Conservation (phyloP, 2,888 invertebrate species). For the Acrobasis repandana region DNA sequence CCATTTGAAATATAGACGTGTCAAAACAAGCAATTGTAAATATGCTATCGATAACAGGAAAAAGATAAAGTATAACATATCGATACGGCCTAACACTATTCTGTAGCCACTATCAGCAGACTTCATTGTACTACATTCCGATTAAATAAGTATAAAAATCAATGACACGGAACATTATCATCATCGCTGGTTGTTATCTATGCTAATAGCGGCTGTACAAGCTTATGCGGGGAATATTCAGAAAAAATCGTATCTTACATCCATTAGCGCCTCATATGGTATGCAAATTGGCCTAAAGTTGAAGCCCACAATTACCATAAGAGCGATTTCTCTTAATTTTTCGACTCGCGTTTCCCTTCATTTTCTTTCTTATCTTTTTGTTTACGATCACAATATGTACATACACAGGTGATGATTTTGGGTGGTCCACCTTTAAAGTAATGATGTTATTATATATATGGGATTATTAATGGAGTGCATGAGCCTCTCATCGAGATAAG, state of each 20-base stretch:
- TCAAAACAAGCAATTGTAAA: neutral
- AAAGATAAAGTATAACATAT: slow-evolving; percentile 19
- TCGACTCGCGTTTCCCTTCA: slow-evolving; percentile 54
- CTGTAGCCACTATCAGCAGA: neutral
- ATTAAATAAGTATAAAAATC: slow-evolving; percentile 21
- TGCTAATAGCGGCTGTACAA: slow-evolving; percentile 64
- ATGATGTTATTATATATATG: slow-evolving; percentile 77
- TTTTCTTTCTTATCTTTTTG: slow-evolving; percentile 64
- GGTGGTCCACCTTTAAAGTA: slow-evolving; percentile 72
- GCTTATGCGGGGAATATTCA: slow-evolving; percentile 60
- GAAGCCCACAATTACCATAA: slow-evolving; percentile 60
- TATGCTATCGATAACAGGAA: neutral
- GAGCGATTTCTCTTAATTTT: slow-evolving; percentile 66
- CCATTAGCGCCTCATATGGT: slow-evolving; percentile 75
- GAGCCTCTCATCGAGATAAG: slow-evolving; percentile 77
- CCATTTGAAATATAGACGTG: neutral
- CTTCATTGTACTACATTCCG: slow-evolving; percentile 7
- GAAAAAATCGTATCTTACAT: slow-evolving; percentile 65
- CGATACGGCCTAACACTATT: slow-evolving; percentile 2
- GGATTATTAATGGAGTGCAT: slow-evolving; percentile 71
- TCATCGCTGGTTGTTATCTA: slow-evolving; percentile 61
- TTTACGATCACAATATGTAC: slow-evolving; percentile 61
- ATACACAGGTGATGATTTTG: slow-evolving; percentile 77
- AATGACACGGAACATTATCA: slow-evolving; percentile 19
- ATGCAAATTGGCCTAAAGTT: slow-evolving; percentile 70